Conservation (phyloP, 2,888 invertebrate species). For the Heliconius aoede region DNA sequence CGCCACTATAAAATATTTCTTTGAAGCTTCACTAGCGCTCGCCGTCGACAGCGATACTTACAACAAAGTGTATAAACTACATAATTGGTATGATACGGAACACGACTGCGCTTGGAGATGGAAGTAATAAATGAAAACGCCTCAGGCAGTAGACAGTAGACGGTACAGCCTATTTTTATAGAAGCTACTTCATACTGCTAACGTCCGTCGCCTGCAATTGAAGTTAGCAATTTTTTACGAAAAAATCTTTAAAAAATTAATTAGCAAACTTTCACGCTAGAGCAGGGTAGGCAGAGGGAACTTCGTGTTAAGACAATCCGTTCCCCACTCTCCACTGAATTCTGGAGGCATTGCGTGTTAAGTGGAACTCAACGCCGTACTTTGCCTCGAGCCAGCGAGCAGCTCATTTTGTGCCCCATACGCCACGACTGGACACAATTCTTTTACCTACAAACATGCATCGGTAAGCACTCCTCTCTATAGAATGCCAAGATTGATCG, state of each 20-base stretch:
- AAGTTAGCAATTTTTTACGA: too few relatives aligned
- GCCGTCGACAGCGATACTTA: conserved; percentile 19
- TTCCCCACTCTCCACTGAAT: too few relatives aligned
- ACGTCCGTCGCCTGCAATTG: not conserved
- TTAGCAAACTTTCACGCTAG: too few relatives aligned
- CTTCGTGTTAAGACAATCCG: too few relatives aligned
- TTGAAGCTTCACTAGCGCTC: not conserved
- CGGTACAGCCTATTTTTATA: conserved; percentile 4
- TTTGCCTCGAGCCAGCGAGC: too few relatives aligned
- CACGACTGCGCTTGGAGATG: conserved; percentile 18
- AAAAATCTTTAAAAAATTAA: too few relatives aligned
- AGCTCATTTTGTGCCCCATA: too few relatives aligned
- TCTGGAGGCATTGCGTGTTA: too few relatives aligned
- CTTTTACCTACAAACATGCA: not conserved
- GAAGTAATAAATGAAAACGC: conserved; percentile 29
- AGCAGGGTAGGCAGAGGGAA: too few relatives aligned
- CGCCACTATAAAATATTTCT: not conserved
- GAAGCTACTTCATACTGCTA: not conserved
- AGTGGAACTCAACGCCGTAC: too few relatives aligned
- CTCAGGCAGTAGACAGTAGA: not conserved
- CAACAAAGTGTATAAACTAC: conserved; percentile 26
- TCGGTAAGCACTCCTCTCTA: not conserved
- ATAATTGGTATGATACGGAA: conserved; percentile 22
- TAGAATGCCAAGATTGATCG: not conserved
- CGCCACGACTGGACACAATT: too few relatives aligned